These are phyloP conservation scores for Gallinago solitaria DNA, from an alignment of 2,797 vertebrate species.

Conservation along the genomic window DNA sequence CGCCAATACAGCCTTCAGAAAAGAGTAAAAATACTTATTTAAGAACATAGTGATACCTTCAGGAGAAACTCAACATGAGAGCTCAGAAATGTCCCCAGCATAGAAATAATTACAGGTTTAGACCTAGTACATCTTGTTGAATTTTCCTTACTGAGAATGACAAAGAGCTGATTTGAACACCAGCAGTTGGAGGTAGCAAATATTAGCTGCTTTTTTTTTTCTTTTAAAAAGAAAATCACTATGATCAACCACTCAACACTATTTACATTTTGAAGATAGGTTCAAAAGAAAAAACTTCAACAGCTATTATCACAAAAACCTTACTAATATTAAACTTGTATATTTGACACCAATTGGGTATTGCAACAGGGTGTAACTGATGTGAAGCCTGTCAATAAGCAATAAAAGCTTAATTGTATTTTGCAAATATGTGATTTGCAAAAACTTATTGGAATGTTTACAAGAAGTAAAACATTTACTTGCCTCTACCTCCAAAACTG, in stretches of 20 bases:
- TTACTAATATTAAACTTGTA: background rate
- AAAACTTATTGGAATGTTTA: background rate
- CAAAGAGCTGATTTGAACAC: background rate
- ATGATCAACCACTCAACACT: background rate
- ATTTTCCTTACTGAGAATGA: accelerated
- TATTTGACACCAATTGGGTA: background rate
- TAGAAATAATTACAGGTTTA: background rate
- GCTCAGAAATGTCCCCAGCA: background rate
- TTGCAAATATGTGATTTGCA: background rate
- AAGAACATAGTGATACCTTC: background rate
- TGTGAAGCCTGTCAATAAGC: background rate
- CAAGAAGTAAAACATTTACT: slow-evolving; percentile 68
- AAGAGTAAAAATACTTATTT: background rate
- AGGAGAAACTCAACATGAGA: background rate
- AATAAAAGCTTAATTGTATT: background rate
- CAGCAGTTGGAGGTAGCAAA: background rate
- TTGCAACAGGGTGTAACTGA: background rate
- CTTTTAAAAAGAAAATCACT: background rate
- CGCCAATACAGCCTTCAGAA: background rate
- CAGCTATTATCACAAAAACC: background rate
- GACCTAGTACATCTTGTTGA: background rate
- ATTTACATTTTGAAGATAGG: background rate
- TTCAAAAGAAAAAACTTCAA: background rate
- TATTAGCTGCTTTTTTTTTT: background rate
- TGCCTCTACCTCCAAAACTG: slow-evolving; percentile 72